phyloP scores from a whole-genome alignment of 2,888 invertebrate species.

The Microchrysa polita region DNA sequence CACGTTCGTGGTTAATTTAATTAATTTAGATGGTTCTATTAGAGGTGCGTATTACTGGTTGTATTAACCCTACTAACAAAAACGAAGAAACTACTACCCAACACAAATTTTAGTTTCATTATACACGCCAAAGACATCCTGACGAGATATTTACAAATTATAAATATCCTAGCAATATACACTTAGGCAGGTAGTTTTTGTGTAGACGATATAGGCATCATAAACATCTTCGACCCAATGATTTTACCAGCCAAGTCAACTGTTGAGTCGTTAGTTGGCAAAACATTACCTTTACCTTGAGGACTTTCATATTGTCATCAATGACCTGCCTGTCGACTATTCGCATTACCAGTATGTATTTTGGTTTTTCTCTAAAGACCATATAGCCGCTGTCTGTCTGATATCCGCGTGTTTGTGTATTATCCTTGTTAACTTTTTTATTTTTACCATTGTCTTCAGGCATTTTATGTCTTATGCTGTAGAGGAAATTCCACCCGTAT shows the following conservation, averaged over 20 bases:
- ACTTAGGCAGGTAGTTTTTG: too few species aligned
- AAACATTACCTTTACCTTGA: constrained; percentile 28
- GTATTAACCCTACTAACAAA: too few species aligned
- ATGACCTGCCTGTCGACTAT: neutral
- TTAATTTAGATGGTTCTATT: constrained; percentile 15
- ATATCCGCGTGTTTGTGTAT: neutral
- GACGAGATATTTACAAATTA: too few species aligned
- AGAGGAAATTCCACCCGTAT: constrained; percentile 15
- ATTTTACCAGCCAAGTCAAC: constrained; percentile 25
- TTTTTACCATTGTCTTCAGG: constrained; percentile 20
- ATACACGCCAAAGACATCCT: too few species aligned
- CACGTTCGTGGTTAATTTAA: constrained; percentile 38
- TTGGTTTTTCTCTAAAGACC: constrained; percentile 21
- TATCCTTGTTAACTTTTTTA: constrained; percentile 41
- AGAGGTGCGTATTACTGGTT: too few species aligned
- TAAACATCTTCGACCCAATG: too few species aligned
- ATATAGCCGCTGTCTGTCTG: too few species aligned
- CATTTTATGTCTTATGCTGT: constrained; percentile 21
- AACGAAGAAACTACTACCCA: too few species aligned
- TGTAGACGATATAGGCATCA: too few species aligned
- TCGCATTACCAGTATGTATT: constrained; percentile 30
- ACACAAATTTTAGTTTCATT: too few species aligned
- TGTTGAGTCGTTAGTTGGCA: constrained; percentile 19
- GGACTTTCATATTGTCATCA: neutral
- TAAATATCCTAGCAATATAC: too few species aligned